phyloP scores from a whole-genome alignment of 2,797 vertebrate genomes.

The Lophius americanus region DNA sequence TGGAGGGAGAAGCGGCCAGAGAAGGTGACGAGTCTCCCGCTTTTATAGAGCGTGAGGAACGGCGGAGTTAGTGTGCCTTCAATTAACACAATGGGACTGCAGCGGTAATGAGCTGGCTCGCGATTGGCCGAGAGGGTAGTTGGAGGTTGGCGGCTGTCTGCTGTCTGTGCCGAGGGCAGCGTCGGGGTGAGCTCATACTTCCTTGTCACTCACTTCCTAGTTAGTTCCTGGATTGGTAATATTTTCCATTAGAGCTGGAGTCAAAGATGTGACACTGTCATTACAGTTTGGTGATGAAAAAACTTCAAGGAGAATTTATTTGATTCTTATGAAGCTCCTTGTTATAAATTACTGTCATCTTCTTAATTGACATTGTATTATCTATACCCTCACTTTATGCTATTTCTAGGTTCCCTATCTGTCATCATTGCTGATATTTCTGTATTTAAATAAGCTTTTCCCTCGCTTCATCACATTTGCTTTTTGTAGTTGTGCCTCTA shows the following conservation, averaged over 20 bases:
- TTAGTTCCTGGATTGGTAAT: constrained; percentile 59
- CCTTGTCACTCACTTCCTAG: constrained; percentile 66
- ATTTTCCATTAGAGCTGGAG: constrained; percentile 67
- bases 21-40: constrained; percentile 72
- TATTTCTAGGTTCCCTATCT: constrained; percentile 59
- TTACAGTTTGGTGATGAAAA: constrained; percentile 54
- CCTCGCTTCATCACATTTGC: constrained; percentile 34
- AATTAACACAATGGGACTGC: constrained; percentile 82
- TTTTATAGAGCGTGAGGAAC: constrained; percentile 74
- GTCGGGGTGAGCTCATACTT: constrained; percentile 69
- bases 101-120: constrained; percentile 75
- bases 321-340: constrained; percentile 57
- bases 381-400: constrained; percentile 59
- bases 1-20: constrained; percentile 75
- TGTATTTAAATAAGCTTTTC: constrained; percentile 12
- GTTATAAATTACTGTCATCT: constrained; percentile 69
- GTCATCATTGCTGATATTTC: constrained; percentile 46
- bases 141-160: constrained; percentile 67
- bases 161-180: constrained; percentile 64
- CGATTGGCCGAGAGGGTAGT: constrained; percentile 73
- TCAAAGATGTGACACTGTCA: constrained; percentile 69
- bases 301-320: constrained; percentile 62
- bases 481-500: constrained; percentile 9
- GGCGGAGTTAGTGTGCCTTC: constrained; percentile 79
- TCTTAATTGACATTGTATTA: constrained; percentile 64